Evolutionary conservation across 2,113 vertebrate genomes (phyloP).

Genomic region (Heloderma charlesbogerti): DNA sequence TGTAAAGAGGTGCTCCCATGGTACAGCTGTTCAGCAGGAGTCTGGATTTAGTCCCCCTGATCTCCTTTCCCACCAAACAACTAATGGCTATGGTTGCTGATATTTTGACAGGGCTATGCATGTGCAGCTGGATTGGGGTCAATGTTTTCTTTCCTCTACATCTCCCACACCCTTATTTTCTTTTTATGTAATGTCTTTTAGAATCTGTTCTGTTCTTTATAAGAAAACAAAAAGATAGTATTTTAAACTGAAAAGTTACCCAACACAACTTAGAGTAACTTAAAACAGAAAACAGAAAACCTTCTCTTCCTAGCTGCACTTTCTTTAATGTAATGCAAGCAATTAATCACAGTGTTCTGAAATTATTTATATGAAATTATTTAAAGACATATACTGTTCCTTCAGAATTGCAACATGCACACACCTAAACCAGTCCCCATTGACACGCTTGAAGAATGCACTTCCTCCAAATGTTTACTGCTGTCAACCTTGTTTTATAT

Average conservation of each 20-base stretch:
- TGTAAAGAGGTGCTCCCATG: background rate
- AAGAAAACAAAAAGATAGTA: slow-evolving; percentile 1
- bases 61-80: background rate
- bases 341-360: background rate
- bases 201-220: slow-evolving; percentile 18
- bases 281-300: background rate
- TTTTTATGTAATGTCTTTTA: background rate
- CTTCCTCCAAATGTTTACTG: background rate
- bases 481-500: background rate
- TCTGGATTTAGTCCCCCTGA: background rate
- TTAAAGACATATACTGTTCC: background rate
- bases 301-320: background rate
- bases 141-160: background rate
- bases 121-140: background rate
- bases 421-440: background rate
- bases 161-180: background rate
- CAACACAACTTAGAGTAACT: background rate
- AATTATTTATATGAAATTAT: background rate
- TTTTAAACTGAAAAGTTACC: background rate
- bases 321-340: slow-evolving; percentile 12
- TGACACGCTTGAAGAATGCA: background rate
- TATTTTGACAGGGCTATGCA: background rate
- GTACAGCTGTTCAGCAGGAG: background rate
- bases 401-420: background rate
- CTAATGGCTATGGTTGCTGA: background rate